These are phyloP conservation scores for Temnopleurus reevesii DNA, from an alignment of 53 echinoderm and acorn worm species.

Conservation along the genomic window DNA sequence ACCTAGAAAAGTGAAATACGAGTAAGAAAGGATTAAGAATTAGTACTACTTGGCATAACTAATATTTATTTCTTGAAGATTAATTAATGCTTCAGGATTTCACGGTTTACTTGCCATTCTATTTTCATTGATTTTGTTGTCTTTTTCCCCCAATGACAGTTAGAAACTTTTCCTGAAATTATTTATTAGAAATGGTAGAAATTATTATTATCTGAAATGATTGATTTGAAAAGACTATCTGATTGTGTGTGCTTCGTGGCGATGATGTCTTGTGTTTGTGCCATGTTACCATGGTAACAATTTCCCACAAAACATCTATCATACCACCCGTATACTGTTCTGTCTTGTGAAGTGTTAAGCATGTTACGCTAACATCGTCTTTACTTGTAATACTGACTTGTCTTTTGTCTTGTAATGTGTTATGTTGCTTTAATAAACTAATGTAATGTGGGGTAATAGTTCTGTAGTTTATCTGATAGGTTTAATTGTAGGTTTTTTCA, in stretches of 20 bases:
- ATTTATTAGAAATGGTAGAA: no score
- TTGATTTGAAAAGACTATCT: not conserved
- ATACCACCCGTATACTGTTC: not conserved
- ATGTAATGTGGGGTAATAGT: not conserved
- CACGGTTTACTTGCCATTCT: no score
- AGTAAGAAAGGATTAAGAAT: no score
- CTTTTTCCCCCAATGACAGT: no score
- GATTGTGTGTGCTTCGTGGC: conserved; percentile 19
- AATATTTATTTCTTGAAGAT: no score
- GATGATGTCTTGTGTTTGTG: conserved; percentile 29
- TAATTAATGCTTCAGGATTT: no score
- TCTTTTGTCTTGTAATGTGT: not conserved
- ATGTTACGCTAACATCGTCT: not conserved
- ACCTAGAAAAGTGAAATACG: no score
- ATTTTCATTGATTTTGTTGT: no score
- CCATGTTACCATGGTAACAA: not conserved
- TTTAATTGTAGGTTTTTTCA: not conserved
- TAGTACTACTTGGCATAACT: no score
- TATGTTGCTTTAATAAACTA: not conserved
- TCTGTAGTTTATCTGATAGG: not conserved
- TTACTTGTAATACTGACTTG: not conserved
- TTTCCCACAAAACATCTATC: conserved; percentile 29
- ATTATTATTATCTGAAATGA: no score
- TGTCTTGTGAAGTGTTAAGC: not conserved
- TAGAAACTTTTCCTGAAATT: no score